Evolutionary conservation across 1,140 invertebrate genomes (phyloP).

Genomic region (Meloidogyne chitwoodi): DNA sequence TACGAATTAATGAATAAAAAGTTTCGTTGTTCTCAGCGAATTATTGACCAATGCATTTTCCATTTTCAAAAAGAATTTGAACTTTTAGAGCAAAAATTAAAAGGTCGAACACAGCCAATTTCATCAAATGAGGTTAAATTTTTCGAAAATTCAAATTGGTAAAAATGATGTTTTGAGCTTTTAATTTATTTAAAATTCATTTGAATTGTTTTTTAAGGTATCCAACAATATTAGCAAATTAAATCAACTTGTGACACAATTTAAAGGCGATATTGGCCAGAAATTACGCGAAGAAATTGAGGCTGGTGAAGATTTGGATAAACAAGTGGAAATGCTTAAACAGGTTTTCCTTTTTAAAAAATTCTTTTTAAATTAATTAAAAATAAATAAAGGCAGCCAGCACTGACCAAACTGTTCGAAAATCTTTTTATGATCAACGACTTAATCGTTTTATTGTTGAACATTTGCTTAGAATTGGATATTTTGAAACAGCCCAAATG

Average conservation of each 20-base stretch:
- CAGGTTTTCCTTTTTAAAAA: slow-evolving; percentile 10
- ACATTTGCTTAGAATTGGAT: slow-evolving; percentile 82
- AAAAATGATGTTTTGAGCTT: no score
- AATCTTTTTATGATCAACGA: slow-evolving; percentile 76
- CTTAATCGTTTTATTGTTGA: slow-evolving; percentile 91
- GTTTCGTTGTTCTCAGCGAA: slow-evolving; percentile 73
- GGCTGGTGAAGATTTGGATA: slow-evolving; percentile 77
- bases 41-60: slow-evolving; percentile 38
- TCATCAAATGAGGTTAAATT: slow-evolving; percentile 27
- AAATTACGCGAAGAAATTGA: slow-evolving; percentile 83
- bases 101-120: slow-evolving; percentile 23
- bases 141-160: neutral
- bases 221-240: slow-evolving; percentile 21
- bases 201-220: slow-evolving; percentile 30
- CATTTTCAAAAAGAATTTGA: slow-evolving; percentile 39
- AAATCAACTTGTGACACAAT: slow-evolving; percentile 15
- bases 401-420: slow-evolving; percentile 49
- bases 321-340: slow-evolving; percentile 85
- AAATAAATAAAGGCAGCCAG: slow-evolving; percentile 40
- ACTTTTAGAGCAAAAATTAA: slow-evolving; percentile 32
- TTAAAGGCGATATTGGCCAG: slow-evolving; percentile 71
- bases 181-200: no score
- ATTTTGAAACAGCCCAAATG: slow-evolving; percentile 81
- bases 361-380: slow-evolving; percentile 4
- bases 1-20: slow-evolving; percentile 97